Evolutionary conservation across 2,797 vertebrate genomes (phyloP).

Genomic region (Netta rufina): DNA sequence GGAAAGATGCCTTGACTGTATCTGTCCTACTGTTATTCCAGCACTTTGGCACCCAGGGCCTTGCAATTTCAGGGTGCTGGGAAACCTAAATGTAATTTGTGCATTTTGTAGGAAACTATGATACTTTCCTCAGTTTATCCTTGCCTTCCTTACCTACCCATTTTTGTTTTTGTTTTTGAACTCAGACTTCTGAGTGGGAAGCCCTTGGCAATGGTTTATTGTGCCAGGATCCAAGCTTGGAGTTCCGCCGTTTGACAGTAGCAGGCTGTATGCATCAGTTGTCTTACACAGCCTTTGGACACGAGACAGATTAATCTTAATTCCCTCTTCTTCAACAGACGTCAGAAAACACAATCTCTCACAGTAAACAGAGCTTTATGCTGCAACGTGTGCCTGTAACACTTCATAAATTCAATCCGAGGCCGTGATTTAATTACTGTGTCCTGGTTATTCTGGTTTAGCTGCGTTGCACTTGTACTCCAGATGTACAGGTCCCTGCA

Average conservation of each 20-base stretch:
- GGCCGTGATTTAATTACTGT: slow-evolving; percentile 54
- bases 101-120: neutral
- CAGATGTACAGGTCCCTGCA: slow-evolving; percentile 44
- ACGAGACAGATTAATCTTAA: slow-evolving; percentile 58
- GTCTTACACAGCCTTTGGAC: slow-evolving; percentile 49
- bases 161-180: neutral
- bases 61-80: neutral
- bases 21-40: neutral
- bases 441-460: slow-evolving; percentile 47
- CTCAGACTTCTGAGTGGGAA: neutral
- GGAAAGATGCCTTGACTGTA: neutral
- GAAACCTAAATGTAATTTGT: neutral
- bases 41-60: neutral
- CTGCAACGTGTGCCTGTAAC: slow-evolving; percentile 56
- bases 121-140: neutral
- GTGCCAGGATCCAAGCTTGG: slow-evolving; percentile 9
- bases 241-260: slow-evolving; percentile 29
- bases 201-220: slow-evolving; percentile 4
- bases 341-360: slow-evolving; percentile 52
- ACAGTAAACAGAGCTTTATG: slow-evolving; percentile 58
- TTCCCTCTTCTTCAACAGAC: slow-evolving; percentile 26
- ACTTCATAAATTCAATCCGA: slow-evolving; percentile 70
- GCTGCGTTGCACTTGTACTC: slow-evolving; percentile 23
- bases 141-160: neutral
- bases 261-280: slow-evolving; percentile 18